phyloP scores from a whole-genome alignment of 2,888 invertebrate species.

The Chrysolina haemoptera region DNA sequence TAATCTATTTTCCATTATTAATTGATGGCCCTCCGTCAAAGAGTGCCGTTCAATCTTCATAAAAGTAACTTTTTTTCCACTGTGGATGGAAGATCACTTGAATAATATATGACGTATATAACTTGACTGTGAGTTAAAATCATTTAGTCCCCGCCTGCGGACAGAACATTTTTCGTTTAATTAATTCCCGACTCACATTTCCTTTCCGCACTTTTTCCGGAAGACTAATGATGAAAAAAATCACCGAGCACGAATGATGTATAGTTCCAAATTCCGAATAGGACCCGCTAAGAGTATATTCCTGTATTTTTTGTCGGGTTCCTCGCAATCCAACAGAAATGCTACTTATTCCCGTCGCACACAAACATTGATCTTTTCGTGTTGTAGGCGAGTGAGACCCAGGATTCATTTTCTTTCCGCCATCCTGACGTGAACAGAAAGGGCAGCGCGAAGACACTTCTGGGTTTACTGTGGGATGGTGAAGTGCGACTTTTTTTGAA shows the following conservation, averaged over 20 bases:
- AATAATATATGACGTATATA: neutral
- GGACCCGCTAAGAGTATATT: conserved; percentile 25
- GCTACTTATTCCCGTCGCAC: conserved; percentile 13
- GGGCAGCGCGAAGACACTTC: neutral
- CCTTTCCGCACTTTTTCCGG: conserved; percentile 8
- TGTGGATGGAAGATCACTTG: too few relatives aligned
- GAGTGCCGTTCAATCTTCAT: too few relatives aligned
- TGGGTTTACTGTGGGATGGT: neutral
- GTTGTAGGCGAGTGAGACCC: conserved; percentile 24
- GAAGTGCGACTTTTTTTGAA: neutral
- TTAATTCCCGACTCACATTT: conserved; percentile 9
- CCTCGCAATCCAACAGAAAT: neutral
- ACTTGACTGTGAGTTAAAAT: neutral
- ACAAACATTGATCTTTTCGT: conserved; percentile 30
- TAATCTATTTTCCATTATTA: too few relatives aligned
- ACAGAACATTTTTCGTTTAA: conserved; percentile 1
- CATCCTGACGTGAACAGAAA: conserved; percentile 28
- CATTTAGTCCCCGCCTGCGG: neutral
- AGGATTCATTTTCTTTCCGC: conserved; percentile 26
- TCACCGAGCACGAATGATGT: conserved; percentile 25
- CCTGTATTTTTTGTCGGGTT: conserved; percentile 15
- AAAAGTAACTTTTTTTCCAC: too few relatives aligned
- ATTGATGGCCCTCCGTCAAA: too few relatives aligned
- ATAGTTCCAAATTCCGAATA: conserved; percentile 4
- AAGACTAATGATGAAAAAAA: conserved; percentile 26